Evolutionary conservation across 2,113 vertebrate species (phyloP).

Genomic region (Proteles cristata): DNA sequence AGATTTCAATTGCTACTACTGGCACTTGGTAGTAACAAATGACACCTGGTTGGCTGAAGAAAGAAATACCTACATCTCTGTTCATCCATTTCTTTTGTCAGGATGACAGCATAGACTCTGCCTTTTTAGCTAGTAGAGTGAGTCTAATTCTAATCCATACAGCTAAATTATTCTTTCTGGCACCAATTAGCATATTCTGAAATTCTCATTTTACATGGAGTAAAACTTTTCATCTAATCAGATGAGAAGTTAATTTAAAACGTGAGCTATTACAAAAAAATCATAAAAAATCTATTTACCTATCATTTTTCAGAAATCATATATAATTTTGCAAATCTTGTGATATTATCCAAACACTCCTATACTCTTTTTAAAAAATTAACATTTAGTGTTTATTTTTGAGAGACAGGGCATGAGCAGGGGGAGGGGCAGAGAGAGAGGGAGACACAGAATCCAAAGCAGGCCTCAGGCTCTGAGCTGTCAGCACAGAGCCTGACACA

Average conservation of each 20-base stretch:
- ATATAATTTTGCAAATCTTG: not conserved
- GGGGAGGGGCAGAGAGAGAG: no score
- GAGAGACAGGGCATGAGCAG: no score
- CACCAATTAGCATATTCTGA: not conserved
- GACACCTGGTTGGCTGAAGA: not conserved
- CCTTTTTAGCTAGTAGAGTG: not conserved
- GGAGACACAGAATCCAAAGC: no score
- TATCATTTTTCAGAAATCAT: constrained; percentile 30
- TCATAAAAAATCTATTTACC: not conserved
- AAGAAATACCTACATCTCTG: not conserved
- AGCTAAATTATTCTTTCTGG: constrained; percentile 15
- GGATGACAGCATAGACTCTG: not conserved
- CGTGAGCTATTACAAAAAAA: not conserved
- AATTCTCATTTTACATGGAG: not conserved
- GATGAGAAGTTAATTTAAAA: not conserved
- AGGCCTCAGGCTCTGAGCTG: no score
- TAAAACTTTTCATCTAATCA: not conserved
- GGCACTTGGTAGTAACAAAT: not conserved
- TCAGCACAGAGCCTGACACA: no score
- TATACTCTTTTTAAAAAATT: no score
- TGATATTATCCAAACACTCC: not conserved
- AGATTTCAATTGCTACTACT: not conserved
- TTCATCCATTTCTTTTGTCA: not conserved
- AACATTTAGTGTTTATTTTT: no score
- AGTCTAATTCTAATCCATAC: not conserved